These are phyloP conservation scores for Taenioides sp. DNA, from an alignment of 2,797 vertebrate species.

Conservation along the genomic window DNA sequence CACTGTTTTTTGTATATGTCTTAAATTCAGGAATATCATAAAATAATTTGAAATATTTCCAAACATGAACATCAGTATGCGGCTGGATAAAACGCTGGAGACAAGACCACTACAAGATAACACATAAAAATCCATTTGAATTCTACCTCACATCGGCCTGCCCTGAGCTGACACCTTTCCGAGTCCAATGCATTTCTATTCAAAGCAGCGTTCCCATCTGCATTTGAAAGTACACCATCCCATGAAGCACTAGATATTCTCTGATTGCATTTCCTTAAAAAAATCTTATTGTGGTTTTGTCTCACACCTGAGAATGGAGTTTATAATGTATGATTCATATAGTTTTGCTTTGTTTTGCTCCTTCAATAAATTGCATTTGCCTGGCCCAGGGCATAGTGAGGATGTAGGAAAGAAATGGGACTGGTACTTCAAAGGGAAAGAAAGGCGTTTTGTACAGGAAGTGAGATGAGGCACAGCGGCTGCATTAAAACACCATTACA, in stretches of 20 bases:
- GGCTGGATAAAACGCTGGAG: background rate
- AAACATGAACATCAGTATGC: background rate
- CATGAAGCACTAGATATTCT: background rate
- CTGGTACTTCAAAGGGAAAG: conserved; percentile 48
- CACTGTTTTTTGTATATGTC: background rate
- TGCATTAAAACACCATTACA: conserved; percentile 34
- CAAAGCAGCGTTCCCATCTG: conserved; percentile 39
- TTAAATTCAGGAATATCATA: no score
- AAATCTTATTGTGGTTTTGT: conserved; percentile 25
- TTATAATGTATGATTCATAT: conserved; percentile 10
- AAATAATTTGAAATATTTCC: no score
- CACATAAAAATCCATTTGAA: background rate
- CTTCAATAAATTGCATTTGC: conserved; percentile 32
- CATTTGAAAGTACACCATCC: conserved; percentile 41
- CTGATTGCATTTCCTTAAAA: conserved; percentile 21
- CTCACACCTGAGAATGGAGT: conserved; percentile 22
- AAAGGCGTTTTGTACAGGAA: conserved; percentile 13
- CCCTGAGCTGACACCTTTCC: conserved; percentile 28
- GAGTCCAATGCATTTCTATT: conserved; percentile 42
- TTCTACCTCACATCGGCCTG: background rate
- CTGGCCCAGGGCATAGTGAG: conserved; percentile 38
- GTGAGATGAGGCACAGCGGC: conserved; percentile 8
- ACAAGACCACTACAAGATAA: background rate
- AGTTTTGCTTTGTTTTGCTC: conserved; percentile 39
- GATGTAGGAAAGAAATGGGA: conserved; percentile 33